These are phyloP conservation scores for Brevimyrus niger DNA, from an alignment of 2,113 vertebrate species.

Conservation along the genomic window DNA sequence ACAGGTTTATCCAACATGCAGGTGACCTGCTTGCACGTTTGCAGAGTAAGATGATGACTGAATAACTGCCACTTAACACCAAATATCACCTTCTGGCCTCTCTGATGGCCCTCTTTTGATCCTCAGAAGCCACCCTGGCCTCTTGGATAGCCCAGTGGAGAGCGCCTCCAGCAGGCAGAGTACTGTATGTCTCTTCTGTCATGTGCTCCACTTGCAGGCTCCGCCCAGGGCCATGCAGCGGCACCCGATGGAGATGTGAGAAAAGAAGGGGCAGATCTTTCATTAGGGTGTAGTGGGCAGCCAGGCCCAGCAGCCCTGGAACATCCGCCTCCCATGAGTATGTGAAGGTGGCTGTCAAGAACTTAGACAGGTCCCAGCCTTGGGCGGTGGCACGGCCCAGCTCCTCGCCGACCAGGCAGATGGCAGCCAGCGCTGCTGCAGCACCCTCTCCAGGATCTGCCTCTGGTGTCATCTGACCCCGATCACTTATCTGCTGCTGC, in stretches of 20 bases:
- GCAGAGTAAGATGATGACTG: background rate
- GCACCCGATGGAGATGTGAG: constrained; percentile 59
- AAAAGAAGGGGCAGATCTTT: constrained; percentile 58
- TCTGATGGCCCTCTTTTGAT: background rate
- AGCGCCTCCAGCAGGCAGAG: constrained; percentile 48
- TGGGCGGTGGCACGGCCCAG: constrained; percentile 47
- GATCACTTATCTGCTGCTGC: constrained; percentile 1
- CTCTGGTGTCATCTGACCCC: background rate
- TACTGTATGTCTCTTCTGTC: constrained; percentile 46
- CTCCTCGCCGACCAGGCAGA: constrained; percentile 54
- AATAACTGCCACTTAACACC: background rate
- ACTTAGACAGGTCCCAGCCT: constrained; percentile 57
- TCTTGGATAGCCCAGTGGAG: constrained; percentile 52
- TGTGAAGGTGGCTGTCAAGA: constrained; percentile 58
- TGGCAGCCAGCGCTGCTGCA: constrained; percentile 25
- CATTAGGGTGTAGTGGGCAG: constrained; percentile 52
- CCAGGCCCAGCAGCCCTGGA: constrained; percentile 52
- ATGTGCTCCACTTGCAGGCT: constrained; percentile 53
- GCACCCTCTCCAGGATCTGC: background rate
- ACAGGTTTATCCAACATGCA: background rate
- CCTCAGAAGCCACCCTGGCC: constrained; percentile 22
- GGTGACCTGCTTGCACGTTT: background rate
- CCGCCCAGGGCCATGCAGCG: constrained; percentile 53
- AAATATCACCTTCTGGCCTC: background rate
- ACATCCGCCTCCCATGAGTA: constrained; percentile 56